Evolutionary conservation across 2,888 invertebrate genomes (phyloP), one percentile per base, ranked within the genome.

Genomic region (Drosophila testacea): DNA sequence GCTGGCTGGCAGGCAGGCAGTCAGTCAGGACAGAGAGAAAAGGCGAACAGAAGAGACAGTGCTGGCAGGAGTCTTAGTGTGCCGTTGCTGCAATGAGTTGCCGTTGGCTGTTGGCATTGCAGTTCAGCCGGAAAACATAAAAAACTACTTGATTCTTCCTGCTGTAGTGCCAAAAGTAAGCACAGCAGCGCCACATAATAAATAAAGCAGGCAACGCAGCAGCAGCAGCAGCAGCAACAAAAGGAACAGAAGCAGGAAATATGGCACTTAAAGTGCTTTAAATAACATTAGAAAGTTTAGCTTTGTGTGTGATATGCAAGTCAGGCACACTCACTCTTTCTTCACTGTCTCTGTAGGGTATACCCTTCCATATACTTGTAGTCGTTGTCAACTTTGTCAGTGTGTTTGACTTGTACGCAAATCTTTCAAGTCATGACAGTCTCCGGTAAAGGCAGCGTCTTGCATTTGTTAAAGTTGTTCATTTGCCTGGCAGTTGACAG

Each of bases 131-230:
- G 89, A 84, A 85, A 89, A 82, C 85, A 89, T 87, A 85, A 89
- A 89, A 85, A 87, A 85, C 89, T 85, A 88, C 85, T 85, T 85
- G 89, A 85, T 89, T 85, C 88, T 85, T 85, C 85, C 85, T 87
- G 85, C 74, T 73, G 78, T 71, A 83, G 87, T 83, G 83, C 83
- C 83, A 88, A 83, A 83, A 83, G 88, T 88, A 86, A 83, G 88
- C 83, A 81, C 78, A 81, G 83, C 70, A 84, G 73, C 78, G 81
- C 74, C 89, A 85, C 89, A 85, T 87, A 85, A 89, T 83, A 86
- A 85, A 81, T 87, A 85, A 87, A 75, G 72, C 72, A 73, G 81
- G 71, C 88, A 67, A 69, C 48, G 66, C 62, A 50, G 65, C 44
- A 46, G 62, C 39, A 46, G 66, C 62, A 50, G 61, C 44, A 44